Evolutionary conservation across 2,113 vertebrate genomes (phyloP).

Genomic region (Nycticebus coucang): DNA sequence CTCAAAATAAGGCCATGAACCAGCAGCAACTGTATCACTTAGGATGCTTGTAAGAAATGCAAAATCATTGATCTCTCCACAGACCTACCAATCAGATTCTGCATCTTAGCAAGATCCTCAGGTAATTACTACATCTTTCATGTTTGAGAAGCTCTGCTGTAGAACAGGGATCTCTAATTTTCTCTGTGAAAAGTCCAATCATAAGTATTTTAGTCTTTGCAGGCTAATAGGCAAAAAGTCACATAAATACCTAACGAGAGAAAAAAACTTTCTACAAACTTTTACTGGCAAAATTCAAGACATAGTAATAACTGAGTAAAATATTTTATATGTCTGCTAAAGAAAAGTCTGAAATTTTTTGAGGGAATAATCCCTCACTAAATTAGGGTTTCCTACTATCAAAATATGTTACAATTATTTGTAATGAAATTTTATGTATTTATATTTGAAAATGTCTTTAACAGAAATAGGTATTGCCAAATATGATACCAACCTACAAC

Average conservation of each 20-base stretch:
- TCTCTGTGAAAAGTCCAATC: not conserved
- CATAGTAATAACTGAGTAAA: not conserved
- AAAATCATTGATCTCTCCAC: not conserved
- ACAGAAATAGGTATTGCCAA: not conserved
- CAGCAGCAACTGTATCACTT: not conserved
- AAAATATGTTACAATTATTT: conserved; percentile 8
- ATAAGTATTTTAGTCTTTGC: conserved; percentile 7
- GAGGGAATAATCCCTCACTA: not conserved
- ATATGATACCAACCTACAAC: not conserved
- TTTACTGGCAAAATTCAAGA: not conserved
- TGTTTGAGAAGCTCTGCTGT: not conserved
- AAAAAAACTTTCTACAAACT: not conserved
- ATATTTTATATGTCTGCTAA: not conserved
- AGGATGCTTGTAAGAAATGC: not conserved
- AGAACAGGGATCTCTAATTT: not conserved
- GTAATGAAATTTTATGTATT: conserved; percentile 29
- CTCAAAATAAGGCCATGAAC: not conserved
- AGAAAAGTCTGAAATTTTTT: conserved; percentile 7
- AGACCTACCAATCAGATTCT: not conserved
- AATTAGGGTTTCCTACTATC: conserved; percentile 16
- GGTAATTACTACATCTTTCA: not conserved
- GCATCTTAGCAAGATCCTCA: conserved; percentile 47
- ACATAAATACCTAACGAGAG: not conserved
- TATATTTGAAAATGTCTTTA: conserved; percentile 59
- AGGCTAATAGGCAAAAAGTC: conserved; percentile 2